phyloP scores from a whole-genome alignment of 2,888 invertebrate genomes.

The Lithophane semibrunnea region DNA sequence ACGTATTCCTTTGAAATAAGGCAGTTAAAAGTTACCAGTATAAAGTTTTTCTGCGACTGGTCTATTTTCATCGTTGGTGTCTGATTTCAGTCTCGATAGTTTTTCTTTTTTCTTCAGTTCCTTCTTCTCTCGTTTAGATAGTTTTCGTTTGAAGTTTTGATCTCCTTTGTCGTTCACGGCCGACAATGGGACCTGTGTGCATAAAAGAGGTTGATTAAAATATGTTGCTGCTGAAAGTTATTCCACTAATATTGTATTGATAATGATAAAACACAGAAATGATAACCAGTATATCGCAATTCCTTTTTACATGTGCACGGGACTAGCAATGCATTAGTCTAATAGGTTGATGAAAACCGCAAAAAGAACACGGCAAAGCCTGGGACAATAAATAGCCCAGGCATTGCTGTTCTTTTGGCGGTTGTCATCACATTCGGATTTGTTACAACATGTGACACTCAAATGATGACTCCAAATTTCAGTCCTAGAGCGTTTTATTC shows the following conservation, averaged over 20 bases:
- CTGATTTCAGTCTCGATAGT: conserved; percentile 94
- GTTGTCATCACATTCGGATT: neutral
- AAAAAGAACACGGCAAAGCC: neutral
- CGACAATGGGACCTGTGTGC: conserved; percentile 63
- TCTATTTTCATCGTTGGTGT: conserved; percentile 92
- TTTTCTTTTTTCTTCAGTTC: conserved; percentile 99
- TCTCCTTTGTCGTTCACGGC: conserved; percentile 94
- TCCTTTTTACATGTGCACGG: neutral
- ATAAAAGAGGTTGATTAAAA: conserved; percentile 9
- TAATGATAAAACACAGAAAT: neutral
- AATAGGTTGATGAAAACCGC: neutral
- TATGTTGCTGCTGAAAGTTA: neutral
- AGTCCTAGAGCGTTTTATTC: neutral
- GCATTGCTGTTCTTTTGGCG: neutral
- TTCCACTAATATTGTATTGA: neutral
- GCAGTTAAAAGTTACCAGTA: conserved; percentile 90
- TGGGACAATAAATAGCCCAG: neutral
- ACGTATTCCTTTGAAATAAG: neutral
- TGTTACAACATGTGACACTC: neutral
- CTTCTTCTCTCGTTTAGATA: conserved; percentile 99
- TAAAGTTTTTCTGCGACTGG: conserved; percentile 97
- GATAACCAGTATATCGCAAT: neutral
- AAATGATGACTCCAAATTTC: neutral
- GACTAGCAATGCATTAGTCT: neutral
- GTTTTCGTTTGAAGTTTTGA: conserved; percentile 96